These are phyloP conservation scores for Cavia porcellus DNA, from an alignment of 2,113 vertebrate genomes.

Conservation along the genomic window DNA sequence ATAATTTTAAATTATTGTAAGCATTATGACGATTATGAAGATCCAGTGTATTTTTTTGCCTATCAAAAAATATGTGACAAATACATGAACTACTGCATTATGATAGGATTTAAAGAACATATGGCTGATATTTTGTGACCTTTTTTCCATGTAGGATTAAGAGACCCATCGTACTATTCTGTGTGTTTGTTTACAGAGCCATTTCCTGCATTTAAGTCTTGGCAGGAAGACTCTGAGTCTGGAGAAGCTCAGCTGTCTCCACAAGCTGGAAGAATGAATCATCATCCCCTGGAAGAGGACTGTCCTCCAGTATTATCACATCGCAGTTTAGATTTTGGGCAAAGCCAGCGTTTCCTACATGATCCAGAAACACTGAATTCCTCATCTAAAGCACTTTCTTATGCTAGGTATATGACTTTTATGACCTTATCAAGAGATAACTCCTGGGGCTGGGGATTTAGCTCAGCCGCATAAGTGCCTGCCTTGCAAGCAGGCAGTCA, in stretches of 20 bases:
- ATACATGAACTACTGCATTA: not conserved
- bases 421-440: not conserved
- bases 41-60: not conserved
- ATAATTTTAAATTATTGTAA: constrained; percentile 37
- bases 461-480: no score
- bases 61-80: not conserved
- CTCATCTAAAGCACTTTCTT: constrained; percentile 94
- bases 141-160: constrained; percentile 28
- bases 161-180: constrained; percentile 66
- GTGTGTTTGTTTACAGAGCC: constrained; percentile 91
- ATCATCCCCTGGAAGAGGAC: constrained; percentile 93
- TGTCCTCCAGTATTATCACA: constrained; percentile 93
- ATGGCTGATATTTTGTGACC: constrained; percentile 36
- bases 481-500: no score
- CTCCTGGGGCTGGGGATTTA: not conserved
- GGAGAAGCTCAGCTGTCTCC: constrained; percentile 98
- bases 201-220: constrained; percentile 96
- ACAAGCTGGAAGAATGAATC: constrained; percentile 96
- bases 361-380: constrained; percentile 92
- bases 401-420: constrained; percentile 89
- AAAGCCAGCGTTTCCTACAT: constrained; percentile 95
- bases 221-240: constrained; percentile 96
- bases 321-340: constrained; percentile 96
- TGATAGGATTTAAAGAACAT: constrained; percentile 48
- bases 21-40: not conserved